Evolutionary conservation across 1,140 invertebrate species (phyloP), one percentile per base, ranked within the genome.

Genomic region (Cheumatopsyche charites): DNA sequence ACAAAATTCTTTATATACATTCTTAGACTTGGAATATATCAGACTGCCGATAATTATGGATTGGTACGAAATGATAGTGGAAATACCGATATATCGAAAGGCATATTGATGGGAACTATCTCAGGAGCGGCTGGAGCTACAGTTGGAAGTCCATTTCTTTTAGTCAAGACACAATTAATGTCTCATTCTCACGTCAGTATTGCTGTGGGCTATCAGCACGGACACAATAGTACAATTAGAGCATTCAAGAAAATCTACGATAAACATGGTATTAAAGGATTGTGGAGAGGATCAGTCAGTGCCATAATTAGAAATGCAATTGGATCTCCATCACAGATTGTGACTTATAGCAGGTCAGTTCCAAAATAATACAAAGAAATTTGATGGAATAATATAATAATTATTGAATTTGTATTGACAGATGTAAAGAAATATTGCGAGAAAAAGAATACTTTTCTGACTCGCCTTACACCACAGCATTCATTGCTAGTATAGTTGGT

Each of bases 141-240:
- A 13, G 79, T 81, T 41, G 83, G 83, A 0, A 85, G 93, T 82
- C 94, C 94, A 0, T 86, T 96, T 15, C 94, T 94, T 78, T 80
- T 97, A 82, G 86, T 97, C 5, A 98, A 98, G 84, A 96, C 94
- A 0, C 95, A 97, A 78, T 82, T 97, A 5, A 96, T 97, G 84
- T 90, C 94, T 0, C 90, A 92, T 77, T 89, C 91, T 0, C 89
- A 90, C 0, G 82, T 87, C 67, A 83, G 87, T 61, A 95, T 96
- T 76, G 94, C 95, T 5, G 95, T 97, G 0, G 95, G 95, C 0
- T 88, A 91, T 78, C 96, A 97, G 77, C 95, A 97, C 79, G 80
- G 85, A 0, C 92, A 96, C 78, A 81, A 82, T 42, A 89, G 92
- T 7, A 90, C 92, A 77, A 77, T 86, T 13, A 81, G 85, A 47